Evolutionary conservation across 2,888 invertebrate species (phyloP).

Genomic region (Linnaemya vulpina): DNA sequence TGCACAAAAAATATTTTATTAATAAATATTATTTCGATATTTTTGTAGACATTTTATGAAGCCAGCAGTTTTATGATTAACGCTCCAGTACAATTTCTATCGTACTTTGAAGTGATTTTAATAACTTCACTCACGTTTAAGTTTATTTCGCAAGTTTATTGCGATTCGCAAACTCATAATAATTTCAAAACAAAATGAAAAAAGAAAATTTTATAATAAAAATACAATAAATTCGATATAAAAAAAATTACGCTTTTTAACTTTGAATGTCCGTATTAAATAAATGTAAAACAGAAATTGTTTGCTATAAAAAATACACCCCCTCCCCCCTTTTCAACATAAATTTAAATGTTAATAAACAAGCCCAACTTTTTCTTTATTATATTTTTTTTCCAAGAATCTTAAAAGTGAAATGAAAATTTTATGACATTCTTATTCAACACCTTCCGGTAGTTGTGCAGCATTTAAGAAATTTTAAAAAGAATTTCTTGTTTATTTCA

Average conservation of each 20-base stretch:
- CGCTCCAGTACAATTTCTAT: not conserved
- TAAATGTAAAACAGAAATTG: slow-evolving; percentile 49
- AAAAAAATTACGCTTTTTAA: slow-evolving; percentile 53
- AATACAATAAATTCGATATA: slow-evolving; percentile 32
- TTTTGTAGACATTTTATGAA: not conserved
- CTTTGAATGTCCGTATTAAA: slow-evolving; percentile 44
- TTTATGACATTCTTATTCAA: no score
- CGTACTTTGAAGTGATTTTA: slow-evolving; percentile 14
- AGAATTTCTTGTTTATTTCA: no score
- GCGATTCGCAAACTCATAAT: not conserved
- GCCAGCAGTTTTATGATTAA: slow-evolving; percentile 5
- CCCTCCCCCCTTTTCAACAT: no score
- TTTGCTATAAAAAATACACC: slow-evolving; percentile 31
- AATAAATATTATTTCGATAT: not conserved
- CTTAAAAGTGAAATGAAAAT: no score
- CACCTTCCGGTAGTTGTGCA: no score
- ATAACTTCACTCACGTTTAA: not conserved
- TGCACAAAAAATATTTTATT: no score
- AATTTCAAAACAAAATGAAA: not conserved
- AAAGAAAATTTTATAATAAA: slow-evolving; percentile 14
- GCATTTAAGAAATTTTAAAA: no score
- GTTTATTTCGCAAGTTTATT: not conserved
- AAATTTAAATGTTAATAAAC: not conserved
- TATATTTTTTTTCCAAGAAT: no score
- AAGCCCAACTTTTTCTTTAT: not conserved